Evolutionary conservation across 2,113 vertebrate genomes (phyloP).

Genomic region (Egretta garzetta): DNA sequence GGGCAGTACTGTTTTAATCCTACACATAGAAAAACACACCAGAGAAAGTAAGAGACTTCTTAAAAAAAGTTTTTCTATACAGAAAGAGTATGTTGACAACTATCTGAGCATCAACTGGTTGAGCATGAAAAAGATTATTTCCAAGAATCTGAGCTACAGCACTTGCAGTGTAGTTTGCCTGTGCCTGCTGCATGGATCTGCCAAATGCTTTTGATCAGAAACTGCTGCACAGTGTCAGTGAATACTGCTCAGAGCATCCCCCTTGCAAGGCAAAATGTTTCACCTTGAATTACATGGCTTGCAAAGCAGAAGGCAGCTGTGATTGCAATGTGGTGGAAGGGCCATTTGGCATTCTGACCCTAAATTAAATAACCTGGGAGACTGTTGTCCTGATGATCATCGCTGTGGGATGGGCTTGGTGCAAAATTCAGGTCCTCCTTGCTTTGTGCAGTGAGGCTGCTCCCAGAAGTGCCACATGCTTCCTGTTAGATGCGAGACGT

Average conservation of each 20-base stretch:
- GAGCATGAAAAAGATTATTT: neutral
- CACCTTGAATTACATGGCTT: accelerated
- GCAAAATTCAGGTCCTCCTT: neutral
- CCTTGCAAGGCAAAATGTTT: neutral
- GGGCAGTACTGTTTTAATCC: neutral
- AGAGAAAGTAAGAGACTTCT: neutral
- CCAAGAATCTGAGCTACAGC: too few relatives aligned
- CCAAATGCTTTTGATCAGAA: neutral
- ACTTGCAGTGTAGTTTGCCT: neutral
- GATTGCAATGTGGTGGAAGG: neutral
- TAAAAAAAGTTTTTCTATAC: neutral
- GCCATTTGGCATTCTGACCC: neutral
- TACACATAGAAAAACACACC: neutral
- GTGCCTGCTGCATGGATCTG: neutral
- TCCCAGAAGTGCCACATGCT: neutral
- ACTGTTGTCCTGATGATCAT: neutral
- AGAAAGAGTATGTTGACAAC: neutral
- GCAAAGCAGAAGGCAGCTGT: neutral
- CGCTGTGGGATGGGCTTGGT: accelerated
- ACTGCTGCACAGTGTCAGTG: neutral
- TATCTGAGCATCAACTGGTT: neutral
- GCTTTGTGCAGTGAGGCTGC: neutral
- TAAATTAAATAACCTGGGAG: neutral
- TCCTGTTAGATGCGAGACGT: neutral
- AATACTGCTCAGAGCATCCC: neutral